These are phyloP conservation scores for Lagodon rhomboides DNA, from an alignment of 2,797 vertebrate species.

Conservation along the genomic window DNA sequence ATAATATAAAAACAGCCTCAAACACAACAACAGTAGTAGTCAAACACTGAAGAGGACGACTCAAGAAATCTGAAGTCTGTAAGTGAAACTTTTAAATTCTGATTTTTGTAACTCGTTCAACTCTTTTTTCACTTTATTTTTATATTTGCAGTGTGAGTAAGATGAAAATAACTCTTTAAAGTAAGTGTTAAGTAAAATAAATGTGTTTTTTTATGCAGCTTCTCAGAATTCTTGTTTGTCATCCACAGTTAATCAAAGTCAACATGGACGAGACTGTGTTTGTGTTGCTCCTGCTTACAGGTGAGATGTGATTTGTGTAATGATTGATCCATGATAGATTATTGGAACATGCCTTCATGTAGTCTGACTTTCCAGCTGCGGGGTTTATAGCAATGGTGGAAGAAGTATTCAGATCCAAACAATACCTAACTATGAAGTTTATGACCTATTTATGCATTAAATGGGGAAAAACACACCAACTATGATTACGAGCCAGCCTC, in stretches of 20 bases:
- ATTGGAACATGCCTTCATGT: neutral
- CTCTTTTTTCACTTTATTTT: neutral
- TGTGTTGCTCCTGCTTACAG: conserved; percentile 34
- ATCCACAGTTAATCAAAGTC: neutral
- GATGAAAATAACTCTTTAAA: neutral
- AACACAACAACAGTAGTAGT: neutral
- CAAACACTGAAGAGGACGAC: neutral
- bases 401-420: too few species aligned
- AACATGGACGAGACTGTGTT: neutral
- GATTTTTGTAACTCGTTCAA: neutral
- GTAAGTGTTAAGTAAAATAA: neutral
- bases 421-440: too few species aligned
- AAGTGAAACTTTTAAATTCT: neutral
- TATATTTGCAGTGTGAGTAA: neutral
- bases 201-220: neutral
- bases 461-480: too few species aligned
- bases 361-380: neutral
- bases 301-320: conserved; percentile 15
- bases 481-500: too few species aligned
- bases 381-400: too few species aligned
- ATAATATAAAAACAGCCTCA: conserved; percentile 15
- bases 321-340: neutral
- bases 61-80: neutral
- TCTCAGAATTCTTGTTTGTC: neutral
- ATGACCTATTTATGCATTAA: too few species aligned